Percentiles rank a stretch among this genome's conserved stretches.
These are phyloP conservation scores for Drosophila paranaensis DNA, from an alignment of 2,888 invertebrate genomes.

Conservation along the genomic window DNA sequence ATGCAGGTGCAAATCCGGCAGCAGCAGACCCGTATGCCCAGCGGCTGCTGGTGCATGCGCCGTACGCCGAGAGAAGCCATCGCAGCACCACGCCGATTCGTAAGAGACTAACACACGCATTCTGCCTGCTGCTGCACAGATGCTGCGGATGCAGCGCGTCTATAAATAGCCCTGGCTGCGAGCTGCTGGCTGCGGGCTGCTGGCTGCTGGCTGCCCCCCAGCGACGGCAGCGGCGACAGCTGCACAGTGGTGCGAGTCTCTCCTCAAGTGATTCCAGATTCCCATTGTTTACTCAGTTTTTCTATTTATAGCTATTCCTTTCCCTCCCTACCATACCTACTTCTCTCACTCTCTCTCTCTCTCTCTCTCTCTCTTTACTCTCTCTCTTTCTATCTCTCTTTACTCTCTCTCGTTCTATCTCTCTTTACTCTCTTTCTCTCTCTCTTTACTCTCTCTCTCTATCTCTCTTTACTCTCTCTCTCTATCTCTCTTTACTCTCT, in stretches of 20 bases:
- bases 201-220: conserved; percentile 23
- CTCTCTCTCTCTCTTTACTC: too few species aligned
- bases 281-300: background rate
- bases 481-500: background rate
- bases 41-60: conserved; percentile 78
- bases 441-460: background rate
- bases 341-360: background rate
- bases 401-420: background rate
- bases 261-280: background rate
- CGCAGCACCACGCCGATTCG: background rate
- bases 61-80: conserved; percentile 80
- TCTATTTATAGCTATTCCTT: background rate
- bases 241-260: conserved; percentile 6
- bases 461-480: background rate
- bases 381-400: background rate
- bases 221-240: conserved; percentile 11
- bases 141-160: conserved; percentile 16
- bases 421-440: background rate
- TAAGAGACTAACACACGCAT: conserved; percentile 6
- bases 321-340: background rate
- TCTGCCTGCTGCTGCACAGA: background rate
- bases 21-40: conserved; percentile 89
- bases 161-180: conserved; percentile 48
- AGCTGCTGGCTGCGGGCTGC: background rate
- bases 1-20: conserved; percentile 92